Percentiles rank a stretch among this genome's conserved stretches.
phyloP scores from a whole-genome alignment of 2,113 vertebrate species.

The Gasterosteus nipponicus region DNA sequence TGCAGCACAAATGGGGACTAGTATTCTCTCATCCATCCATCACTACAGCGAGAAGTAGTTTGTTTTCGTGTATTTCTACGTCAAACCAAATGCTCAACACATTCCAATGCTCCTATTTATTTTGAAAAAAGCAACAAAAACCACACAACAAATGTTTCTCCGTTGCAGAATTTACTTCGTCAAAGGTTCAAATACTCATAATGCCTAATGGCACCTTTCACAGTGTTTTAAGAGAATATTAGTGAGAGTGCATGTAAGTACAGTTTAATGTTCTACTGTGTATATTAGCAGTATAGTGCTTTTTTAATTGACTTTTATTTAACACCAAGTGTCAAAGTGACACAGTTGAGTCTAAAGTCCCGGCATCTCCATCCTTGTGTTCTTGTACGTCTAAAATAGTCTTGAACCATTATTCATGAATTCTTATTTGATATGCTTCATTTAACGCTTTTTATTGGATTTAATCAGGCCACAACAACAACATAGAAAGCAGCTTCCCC shows the following conservation, averaged over 20 bases:
- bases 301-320: neutral
- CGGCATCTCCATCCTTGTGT: neutral
- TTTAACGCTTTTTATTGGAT: neutral
- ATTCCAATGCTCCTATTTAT: too few species aligned
- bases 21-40: neutral
- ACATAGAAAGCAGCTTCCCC: neutral
- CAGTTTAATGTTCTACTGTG: neutral
- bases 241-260: neutral
- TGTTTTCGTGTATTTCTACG: neutral
- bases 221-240: too few species aligned
- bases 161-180: too few species aligned
- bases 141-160: too few species aligned
- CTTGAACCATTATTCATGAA: neutral
- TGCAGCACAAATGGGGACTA: neutral
- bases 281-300: neutral
- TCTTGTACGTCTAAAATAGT: neutral
- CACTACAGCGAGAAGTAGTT: neutral
- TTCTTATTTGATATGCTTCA: conserved; percentile 4
- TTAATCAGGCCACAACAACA: conserved; percentile 21
- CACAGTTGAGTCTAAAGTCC: neutral
- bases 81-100: neutral
- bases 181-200: neutral
- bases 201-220: too few species aligned
- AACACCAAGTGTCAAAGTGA: neutral
- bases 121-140: too few species aligned